Percentiles rank a stretch among this genome's conserved stretches.
Evolutionary conservation across 2,113 vertebrate genomes (phyloP).

Genomic region (Prunella himalayana): DNA sequence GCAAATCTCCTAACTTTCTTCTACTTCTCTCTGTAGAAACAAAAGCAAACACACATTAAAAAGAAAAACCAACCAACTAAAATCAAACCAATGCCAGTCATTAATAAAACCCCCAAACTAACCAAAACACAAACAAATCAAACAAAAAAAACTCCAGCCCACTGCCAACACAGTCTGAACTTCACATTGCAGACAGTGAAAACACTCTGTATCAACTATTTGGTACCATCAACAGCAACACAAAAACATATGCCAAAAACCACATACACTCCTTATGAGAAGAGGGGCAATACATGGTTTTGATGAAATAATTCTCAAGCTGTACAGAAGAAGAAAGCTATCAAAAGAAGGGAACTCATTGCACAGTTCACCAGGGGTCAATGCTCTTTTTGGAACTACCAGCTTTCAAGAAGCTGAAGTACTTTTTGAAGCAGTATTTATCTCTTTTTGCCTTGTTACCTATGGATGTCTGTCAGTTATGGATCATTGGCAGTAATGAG

Average conservation of each 20-base stretch:
- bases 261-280: neutral
- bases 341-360: neutral
- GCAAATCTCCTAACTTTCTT: neutral
- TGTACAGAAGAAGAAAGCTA: neutral
- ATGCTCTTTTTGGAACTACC: neutral
- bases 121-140: neutral
- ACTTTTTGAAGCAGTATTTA: neutral
- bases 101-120: neutral
- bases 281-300: neutral
- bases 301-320: neutral
- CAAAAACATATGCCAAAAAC: neutral
- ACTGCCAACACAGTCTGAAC: neutral
- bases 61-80: neutral
- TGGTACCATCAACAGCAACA: neutral
- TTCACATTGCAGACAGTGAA: neutral
- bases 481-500: neutral
- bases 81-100: neutral
- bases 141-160: neutral
- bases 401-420: neutral
- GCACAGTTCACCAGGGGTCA: neutral
- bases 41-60: neutral
- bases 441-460: neutral
- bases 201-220: neutral
- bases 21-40: neutral
- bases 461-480: neutral